Base-by-base conservation (phyloP, 1,140 invertebrate species). In the Eurytemora carolleeae region DNA sequence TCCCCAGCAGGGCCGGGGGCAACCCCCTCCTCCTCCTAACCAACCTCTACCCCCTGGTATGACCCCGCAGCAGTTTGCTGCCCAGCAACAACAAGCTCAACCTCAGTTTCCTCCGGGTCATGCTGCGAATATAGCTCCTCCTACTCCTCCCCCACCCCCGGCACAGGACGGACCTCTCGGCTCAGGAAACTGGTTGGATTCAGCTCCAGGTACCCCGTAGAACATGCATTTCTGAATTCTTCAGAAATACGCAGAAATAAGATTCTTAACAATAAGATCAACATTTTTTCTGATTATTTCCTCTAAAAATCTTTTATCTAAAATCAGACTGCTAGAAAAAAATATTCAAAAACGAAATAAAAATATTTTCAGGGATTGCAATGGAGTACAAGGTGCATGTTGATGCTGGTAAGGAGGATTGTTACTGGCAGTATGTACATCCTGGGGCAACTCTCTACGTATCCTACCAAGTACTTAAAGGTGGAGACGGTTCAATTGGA, bases 301-400 rank as follows among this genome's bases (percentile, higher is more conserved):
- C n/a, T n/a, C n/a, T n/a, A n/a, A n/a, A n/a, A n/a, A n/a, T n/a
- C n/a, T n/a, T n/a, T n/a, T n/a, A n/a, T n/a, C n/a, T n/a, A n/a
- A n/a, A n/a, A n/a, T n/a, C n/a, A n/a, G n/a, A n/a, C n/a, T n/a
- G n/a, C n/a, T n/a, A n/a, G n/a, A n/a, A 44, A 44, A 44, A 44
- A 12, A 44, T 12, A 44, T 12, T 44, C 31, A 44, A 44, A 44
- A n/a, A n/a, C n/a, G 7, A 44, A 12, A 12, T 44, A 7, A 44
- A 44, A 12, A 12, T 44, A n/a, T 44, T 87, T 57, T 87, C 87
- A 2, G 87, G 87, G 17, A 85, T 92, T 20, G 86, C 87, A 0
- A 91, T 91, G 86, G 88, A 94, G 66, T 91, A 92, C 70, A 92
- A 92, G 77, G 84, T 93, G 18, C 86, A 91, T 71, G 82, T 94